Evolutionary conservation across 2,113 vertebrate genomes (phyloP).

Genomic region (Otus sunia): DNA sequence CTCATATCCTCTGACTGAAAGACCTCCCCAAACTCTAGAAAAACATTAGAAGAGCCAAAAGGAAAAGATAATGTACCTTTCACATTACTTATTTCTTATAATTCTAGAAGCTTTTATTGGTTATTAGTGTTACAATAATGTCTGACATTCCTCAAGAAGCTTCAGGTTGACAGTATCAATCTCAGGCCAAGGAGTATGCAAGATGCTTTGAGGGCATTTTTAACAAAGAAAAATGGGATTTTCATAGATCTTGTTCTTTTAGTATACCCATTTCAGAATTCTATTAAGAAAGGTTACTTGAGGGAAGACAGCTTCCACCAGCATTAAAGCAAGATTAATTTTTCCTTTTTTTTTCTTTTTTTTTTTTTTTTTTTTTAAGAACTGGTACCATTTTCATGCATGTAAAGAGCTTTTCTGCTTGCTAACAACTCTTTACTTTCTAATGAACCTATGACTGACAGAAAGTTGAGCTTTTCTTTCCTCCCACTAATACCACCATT

Average conservation of each 20-base stretch:
- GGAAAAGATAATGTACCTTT: neutral
- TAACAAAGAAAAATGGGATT: neutral
- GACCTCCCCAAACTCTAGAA: neutral
- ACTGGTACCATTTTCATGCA: neutral
- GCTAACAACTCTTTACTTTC: slow-evolving; percentile 46
- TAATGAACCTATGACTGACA: slow-evolving; percentile 50
- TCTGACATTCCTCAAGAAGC: neutral
- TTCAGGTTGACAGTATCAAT: neutral
- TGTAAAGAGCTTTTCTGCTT: slow-evolving; percentile 38
- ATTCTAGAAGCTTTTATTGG: neutral
- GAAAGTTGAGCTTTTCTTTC: slow-evolving; percentile 66
- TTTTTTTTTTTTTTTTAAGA: neutral
- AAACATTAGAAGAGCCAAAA: neutral
- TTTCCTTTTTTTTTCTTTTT: neutral
- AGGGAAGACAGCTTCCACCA: neutral
- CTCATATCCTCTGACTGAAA: neutral
- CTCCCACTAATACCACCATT: slow-evolving; percentile 63
- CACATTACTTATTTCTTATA: neutral
- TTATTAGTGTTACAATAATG: neutral
- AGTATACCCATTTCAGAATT: neutral
- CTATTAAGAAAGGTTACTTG: neutral
- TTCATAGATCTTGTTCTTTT: neutral
- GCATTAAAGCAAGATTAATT: slow-evolving; percentile 1
- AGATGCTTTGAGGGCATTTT: neutral
- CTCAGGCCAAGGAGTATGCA: neutral